Evolutionary conservation across 2,888 invertebrate genomes (phyloP), one percentile per base, ranked within the genome.

Genomic region (Toxonevra muliebris): DNA sequence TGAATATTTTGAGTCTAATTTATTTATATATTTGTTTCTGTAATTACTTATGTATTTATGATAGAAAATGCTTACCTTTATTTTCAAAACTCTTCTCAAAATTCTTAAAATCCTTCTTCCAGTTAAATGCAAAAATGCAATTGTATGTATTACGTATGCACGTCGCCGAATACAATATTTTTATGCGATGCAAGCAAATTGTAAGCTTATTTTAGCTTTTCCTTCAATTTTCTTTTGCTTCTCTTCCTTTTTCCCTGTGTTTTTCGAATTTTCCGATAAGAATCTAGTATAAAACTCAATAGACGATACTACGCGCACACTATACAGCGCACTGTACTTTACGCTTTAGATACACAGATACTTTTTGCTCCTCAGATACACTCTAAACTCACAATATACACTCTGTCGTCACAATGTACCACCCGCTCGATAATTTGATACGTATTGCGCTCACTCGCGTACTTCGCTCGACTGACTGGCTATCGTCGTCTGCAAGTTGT

Each of bases 231-330:
- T 45, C 20, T 64, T 50, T 64, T 11, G 45, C 12, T 48, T 43
- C 10, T 12, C 12, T n/a, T 57, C 13, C 40, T 17, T 13, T 8
- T 15, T 45, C 20, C 20, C 40, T 15, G 11, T 19, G 43, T 55
- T 4, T 65, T 65, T 59, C 42, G 57, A 30, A 65, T 52, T 65
- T 65, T 65, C 58, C 58, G 11, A 65, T 52, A 59, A 52, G 58
- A 65, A 65, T 59, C 43, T 52, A 52, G 42, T 10, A 42, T 19
- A 41, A 41, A 65, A 65, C 43, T 48, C 43, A 43, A 58, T 50
- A 50, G 59, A 42, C 50, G 59, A 58, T 30, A 30, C 30, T 30
- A 30, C 30, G 30, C 30, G 30, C 59, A 65, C 65, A 52, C 64
- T 65, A 43, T 40, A 17, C 58, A 50, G 59, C 59, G 59, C 65